Evolutionary conservation across 2,888 invertebrate genomes (phyloP), one percentile per base, ranked within the genome.

Genomic region (Bimastos eiseni): DNA sequence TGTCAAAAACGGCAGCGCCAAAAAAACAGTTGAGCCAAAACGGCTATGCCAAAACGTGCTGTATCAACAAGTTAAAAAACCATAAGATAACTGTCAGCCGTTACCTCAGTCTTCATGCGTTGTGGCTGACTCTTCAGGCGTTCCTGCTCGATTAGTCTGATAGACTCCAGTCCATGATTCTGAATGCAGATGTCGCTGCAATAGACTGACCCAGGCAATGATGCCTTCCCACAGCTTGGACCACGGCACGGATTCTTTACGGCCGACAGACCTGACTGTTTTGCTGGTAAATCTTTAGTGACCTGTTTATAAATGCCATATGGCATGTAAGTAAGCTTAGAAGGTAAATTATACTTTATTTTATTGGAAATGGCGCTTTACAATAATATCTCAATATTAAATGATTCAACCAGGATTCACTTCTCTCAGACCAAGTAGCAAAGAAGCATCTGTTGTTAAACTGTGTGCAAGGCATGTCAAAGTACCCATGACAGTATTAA

Each of bases 171-270:
- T 1, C 97, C 97, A 95, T 98, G 97, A 93, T 97, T 97, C 91
- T 97, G 96, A 93, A 98, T 97, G 94, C 98, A 98, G 44, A 96
- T 96, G 93, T 98, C 97, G 93, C 98, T 97, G 95, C 98, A 98
- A 95, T 98, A 98, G 93, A 98, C 97, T 6, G 95, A 94, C n/a
- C 94, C 94, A 8, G 92, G 83, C 90, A 84, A 37, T 17, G 90
- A 37, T 24, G 84, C 37, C 34, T 84, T 90, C 21, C 44, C 49
- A 84, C 90, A 90, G 37, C 36, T 83, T 37, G 90, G 84, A 38
- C 90, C 90, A 38, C 90, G 37, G 83, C 90, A 90, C 0, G 90
- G 90, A 90, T 90, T 90, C 89, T 86, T 86, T 36, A 86, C 86
- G 4, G 86, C 86, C 34, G 86, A n/a, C 37, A 33, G 24, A 24